Evolutionary conservation across 2,113 vertebrate genomes (phyloP).

Genomic region (Channa argus): DNA sequence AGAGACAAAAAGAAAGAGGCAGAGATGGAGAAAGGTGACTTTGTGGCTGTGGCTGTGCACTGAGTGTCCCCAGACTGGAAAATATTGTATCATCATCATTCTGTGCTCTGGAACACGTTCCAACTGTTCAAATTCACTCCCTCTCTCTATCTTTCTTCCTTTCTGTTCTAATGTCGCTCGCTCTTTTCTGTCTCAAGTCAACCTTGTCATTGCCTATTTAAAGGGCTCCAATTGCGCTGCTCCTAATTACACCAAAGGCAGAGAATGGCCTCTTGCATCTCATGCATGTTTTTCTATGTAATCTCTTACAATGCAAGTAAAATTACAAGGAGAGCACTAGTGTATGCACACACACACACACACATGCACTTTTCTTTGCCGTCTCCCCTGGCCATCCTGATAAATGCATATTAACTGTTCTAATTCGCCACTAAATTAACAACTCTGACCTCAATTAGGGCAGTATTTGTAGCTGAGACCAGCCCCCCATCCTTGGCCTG

Average conservation of each 20-base stretch:
- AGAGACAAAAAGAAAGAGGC: constrained; percentile 20
- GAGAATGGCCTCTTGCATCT: constrained; percentile 62
- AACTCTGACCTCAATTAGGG: constrained; percentile 87
- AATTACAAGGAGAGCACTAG: constrained; percentile 50
- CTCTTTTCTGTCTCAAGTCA: constrained; percentile 53
- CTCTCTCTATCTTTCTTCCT: background rate
- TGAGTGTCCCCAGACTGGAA: constrained; percentile 60
- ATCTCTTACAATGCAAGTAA: constrained; percentile 61
- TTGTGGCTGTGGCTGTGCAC: constrained; percentile 42
- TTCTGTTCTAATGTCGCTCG: constrained; percentile 3
- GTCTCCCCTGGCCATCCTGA: constrained; percentile 83
- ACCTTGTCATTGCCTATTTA: constrained; percentile 64
- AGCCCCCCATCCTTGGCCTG: constrained; percentile 55
- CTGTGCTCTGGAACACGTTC: constrained; percentile 65
- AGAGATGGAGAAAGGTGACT: constrained; percentile 64
- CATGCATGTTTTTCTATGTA: constrained; percentile 72
- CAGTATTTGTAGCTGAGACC: constrained; percentile 82
- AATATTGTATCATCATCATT: constrained; percentile 70
- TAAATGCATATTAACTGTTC: constrained; percentile 86
- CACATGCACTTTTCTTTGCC: constrained; percentile 61
- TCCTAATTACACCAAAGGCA: constrained; percentile 75
- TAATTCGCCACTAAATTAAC: constrained; percentile 88
- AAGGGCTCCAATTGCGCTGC: constrained; percentile 64
- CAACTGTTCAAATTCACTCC: constrained; percentile 15
- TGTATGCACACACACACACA: background rate